These are phyloP conservation scores for Brachionus angularis DNA, from an alignment of 1,140 invertebrate species.

Conservation along the genomic window DNA sequence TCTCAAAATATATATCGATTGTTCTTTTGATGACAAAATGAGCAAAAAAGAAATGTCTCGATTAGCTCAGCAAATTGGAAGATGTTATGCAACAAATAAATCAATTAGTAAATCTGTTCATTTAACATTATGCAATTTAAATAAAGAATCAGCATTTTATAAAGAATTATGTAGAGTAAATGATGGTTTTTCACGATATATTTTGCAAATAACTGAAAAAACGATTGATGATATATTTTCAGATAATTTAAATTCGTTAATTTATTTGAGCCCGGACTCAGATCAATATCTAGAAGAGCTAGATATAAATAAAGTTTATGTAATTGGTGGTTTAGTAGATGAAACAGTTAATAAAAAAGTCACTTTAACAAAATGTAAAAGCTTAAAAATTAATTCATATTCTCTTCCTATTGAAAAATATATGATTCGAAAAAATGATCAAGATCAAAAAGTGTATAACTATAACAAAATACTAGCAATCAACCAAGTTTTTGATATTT, in stretches of 20 bases:
- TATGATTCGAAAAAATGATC: conserved; percentile 45
- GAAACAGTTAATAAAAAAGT: conserved; percentile 52
- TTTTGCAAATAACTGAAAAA: conserved; percentile 37
- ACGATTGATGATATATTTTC: not conserved
- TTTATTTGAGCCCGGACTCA: conserved; percentile 56
- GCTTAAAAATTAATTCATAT: conserved; percentile 45
- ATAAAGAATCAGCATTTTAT: conserved; percentile 47
- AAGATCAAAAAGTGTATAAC: conserved; percentile 28
- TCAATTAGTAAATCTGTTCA: conserved; percentile 46
- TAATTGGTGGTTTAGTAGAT: conserved; percentile 57
- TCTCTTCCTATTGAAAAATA: conserved; percentile 49
- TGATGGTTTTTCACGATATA: conserved; percentile 48
- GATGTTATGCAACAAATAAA: conserved; percentile 49
- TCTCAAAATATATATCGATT: conserved; percentile 21
- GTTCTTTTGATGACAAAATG: conserved; percentile 31
- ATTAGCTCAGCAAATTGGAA: conserved; percentile 49
- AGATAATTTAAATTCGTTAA: conserved; percentile 12
- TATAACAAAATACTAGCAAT: conserved; percentile 48
- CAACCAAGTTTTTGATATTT: conserved; percentile 54
- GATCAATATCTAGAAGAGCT: conserved; percentile 48
- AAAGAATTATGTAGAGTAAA: conserved; percentile 48
- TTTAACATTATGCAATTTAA: conserved; percentile 47
- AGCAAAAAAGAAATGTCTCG: conserved; percentile 47
- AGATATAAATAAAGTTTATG: conserved; percentile 52
- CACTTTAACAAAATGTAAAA: conserved; percentile 44